phyloP scores from a whole-genome alignment of 2,113 vertebrate genomes.

The Anguilla japonica region DNA sequence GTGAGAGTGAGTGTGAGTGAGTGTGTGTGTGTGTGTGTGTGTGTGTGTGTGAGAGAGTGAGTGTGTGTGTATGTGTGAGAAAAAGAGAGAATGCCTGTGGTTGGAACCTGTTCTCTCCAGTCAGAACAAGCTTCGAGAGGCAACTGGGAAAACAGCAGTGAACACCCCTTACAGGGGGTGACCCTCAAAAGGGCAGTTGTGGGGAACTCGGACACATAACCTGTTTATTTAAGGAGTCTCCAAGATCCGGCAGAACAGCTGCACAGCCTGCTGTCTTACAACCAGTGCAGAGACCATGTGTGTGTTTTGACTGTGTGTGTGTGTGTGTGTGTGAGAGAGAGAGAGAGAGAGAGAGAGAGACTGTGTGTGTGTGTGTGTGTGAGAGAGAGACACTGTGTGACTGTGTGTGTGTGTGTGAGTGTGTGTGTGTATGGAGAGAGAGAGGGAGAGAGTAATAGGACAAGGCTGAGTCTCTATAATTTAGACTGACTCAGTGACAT shows the following conservation, averaged over 20 bases:
- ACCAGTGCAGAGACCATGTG: neutral
- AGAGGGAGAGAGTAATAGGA: neutral
- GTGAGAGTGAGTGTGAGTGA: no score
- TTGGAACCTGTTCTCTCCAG: neutral
- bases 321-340: neutral
- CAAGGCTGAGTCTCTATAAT: neutral
- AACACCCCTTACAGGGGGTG: slow-evolving; percentile 44
- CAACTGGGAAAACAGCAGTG: slow-evolving; percentile 40
- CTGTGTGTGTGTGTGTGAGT: neutral
- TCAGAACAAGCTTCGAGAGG: neutral
- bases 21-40: neutral
- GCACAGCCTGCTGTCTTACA: slow-evolving; percentile 26
- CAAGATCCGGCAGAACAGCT: slow-evolving; percentile 57
- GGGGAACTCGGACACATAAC: slow-evolving; percentile 43
- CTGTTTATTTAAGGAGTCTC: slow-evolving; percentile 66
- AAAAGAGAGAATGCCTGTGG: neutral
- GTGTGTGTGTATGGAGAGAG: neutral
- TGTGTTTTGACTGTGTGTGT: neutral
- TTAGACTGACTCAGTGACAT: neutral
- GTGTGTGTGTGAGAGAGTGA: neutral
- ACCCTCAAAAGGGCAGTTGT: slow-evolving; percentile 45
- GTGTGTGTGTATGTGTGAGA: neutral
- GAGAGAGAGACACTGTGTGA: neutral
- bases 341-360: no score
- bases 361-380: neutral